Conservation (phyloP, 2,797 vertebrate genomes). For the Lophotriccus pileatus region DNA sequence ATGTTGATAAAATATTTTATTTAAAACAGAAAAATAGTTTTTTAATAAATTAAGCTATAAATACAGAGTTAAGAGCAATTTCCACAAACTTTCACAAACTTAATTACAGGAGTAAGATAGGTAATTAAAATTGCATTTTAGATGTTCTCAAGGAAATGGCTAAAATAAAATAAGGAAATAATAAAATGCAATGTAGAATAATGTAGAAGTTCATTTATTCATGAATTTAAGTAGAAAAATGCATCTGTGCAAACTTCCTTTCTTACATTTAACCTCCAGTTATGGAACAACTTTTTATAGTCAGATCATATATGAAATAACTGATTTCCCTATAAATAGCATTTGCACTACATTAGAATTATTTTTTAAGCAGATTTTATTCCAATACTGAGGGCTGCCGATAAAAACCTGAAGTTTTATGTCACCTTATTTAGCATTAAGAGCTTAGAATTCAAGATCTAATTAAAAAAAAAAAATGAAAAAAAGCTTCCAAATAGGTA, state of each 20-base stretch:
- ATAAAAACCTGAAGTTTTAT: not conserved
- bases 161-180: too few relatives aligned
- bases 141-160: not conserved
- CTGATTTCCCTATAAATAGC: not conserved
- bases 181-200: not conserved
- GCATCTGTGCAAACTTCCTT: not conserved
- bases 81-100: not conserved
- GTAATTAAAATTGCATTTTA: not conserved
- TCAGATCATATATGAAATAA: not conserved
- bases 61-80: not conserved
- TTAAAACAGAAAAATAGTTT: not conserved
- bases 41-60: not conserved
- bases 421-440: not conserved
- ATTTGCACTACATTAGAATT: not conserved
- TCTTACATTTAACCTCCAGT: not conserved
- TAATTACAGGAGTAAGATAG: not conserved
- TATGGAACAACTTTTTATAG: not conserved
- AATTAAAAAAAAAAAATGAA: not conserved
- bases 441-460: not conserved
- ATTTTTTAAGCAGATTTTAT: not conserved
- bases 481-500: not conserved
- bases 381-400: not conserved
- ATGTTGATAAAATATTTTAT: not conserved
- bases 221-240: not conserved
- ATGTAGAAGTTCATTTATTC: not conserved